Conservation (phyloP, 37 sponge, comb jelly and placozoan species). For the Chondrosia reniformis region DNA sequence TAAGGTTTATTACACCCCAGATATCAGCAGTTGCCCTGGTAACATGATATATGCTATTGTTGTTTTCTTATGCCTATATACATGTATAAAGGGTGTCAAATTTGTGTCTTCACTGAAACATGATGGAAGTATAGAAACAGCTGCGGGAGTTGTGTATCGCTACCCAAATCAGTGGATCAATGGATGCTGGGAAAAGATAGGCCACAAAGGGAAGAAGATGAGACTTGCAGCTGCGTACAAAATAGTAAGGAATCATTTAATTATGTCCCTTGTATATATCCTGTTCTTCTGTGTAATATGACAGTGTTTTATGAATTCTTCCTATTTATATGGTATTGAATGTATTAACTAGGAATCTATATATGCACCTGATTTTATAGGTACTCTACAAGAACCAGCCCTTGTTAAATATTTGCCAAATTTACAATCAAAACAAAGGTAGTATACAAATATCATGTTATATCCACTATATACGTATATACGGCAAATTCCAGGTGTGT, state of each 20-base stretch:
- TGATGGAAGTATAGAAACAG: constrained; percentile 27
- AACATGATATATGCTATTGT: too few relatives aligned
- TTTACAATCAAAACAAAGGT: constrained; percentile 62
- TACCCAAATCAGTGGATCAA: constrained; percentile 51
- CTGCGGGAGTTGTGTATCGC: constrained; percentile 22
- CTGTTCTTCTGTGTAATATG: too few relatives aligned
- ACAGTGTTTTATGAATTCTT: too few relatives aligned
- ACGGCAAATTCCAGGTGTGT: not conserved
- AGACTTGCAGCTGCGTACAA: constrained; percentile 44
- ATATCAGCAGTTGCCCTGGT: too few relatives aligned
- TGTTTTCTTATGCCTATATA: too few relatives aligned
- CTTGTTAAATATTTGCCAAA: constrained; percentile 43
- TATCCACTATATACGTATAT: not conserved
- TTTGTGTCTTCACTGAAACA: constrained; percentile 44
- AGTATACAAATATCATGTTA: not conserved
- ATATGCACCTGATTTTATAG: too few relatives aligned
- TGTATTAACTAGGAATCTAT: too few relatives aligned
- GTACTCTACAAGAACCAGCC: constrained; percentile 32
- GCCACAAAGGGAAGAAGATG: constrained; percentile 38
- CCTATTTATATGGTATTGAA: too few relatives aligned
- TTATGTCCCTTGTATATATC: not conserved
- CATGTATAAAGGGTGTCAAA: constrained; percentile 59
- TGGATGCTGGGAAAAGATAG: constrained; percentile 62
- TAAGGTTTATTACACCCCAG: too few relatives aligned
- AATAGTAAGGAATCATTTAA: constrained; percentile 26